A percentile compares a stretch with the other conserved stretches of the same genome.
phyloP scores from a whole-genome alignment of 2,888 invertebrate genomes.

The Argyresthia albistria region DNA sequence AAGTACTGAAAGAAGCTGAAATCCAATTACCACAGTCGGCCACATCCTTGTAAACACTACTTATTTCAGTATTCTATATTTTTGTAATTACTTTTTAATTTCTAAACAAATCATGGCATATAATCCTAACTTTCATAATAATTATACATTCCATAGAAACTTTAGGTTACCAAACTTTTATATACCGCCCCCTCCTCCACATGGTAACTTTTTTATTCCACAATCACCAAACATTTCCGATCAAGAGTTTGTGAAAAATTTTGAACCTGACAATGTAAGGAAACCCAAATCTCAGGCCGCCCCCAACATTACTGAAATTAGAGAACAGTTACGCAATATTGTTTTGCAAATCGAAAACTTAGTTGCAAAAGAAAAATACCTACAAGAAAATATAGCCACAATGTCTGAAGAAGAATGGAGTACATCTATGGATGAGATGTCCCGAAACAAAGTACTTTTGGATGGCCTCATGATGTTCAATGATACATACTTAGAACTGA shows the following conservation, averaged over 20 bases:
- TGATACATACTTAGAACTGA: slow-evolving; percentile 39
- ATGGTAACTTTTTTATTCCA: slow-evolving; percentile 21
- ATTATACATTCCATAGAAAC: slow-evolving; percentile 52
- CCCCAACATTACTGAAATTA: slow-evolving; percentile 13
- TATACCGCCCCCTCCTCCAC: slow-evolving; percentile 29
- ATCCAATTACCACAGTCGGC: slow-evolving; percentile 60
- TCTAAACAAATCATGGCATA: slow-evolving; percentile 52
- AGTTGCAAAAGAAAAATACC: slow-evolving; percentile 36
- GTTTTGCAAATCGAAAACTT: slow-evolving; percentile 25
- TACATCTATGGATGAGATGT: slow-evolving; percentile 55
- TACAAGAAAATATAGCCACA: slow-evolving; percentile 49
- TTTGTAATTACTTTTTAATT: slow-evolving; percentile 26
- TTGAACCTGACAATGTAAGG: slow-evolving; percentile 19
- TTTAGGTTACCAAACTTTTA: slow-evolving; percentile 12
- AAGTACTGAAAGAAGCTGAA: slow-evolving; percentile 78
- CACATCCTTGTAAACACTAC: slow-evolving; percentile 23
- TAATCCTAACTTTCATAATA: slow-evolving; percentile 46
- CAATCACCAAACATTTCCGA: slow-evolving; percentile 19
- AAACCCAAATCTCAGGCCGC: neutral
- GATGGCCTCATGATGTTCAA: slow-evolving; percentile 43
- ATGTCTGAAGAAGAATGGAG: slow-evolving; percentile 72
- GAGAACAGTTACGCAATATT: slow-evolving; percentile 26
- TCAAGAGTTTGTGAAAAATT: slow-evolving; percentile 33
- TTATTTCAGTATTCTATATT: slow-evolving; percentile 15
- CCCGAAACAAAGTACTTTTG: slow-evolving; percentile 57